These are phyloP conservation scores for Celastrina argiolus DNA, from an alignment of 2,888 invertebrate genomes.

Conservation along the genomic window DNA sequence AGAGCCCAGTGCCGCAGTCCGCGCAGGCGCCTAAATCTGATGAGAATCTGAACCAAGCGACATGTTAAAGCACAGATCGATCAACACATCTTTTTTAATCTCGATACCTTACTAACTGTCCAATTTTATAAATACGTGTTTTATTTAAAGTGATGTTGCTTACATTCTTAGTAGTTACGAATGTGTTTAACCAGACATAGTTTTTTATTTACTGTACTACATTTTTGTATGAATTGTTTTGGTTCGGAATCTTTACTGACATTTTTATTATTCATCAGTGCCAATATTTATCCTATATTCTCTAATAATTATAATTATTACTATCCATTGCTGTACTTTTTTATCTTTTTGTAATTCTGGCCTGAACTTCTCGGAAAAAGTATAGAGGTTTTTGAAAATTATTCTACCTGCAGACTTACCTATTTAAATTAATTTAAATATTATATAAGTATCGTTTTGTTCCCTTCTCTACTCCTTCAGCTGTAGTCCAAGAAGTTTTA, in stretches of 20 bases:
- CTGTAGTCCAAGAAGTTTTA: neutral
- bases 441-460: neutral
- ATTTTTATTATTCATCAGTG: slow-evolving; percentile 21
- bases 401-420: neutral
- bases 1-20: slow-evolving; percentile 84
- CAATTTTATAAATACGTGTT: slow-evolving; percentile 50
- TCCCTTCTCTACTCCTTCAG: neutral
- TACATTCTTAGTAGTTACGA: slow-evolving; percentile 41
- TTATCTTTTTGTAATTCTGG: neutral
- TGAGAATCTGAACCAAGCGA: slow-evolving; percentile 85
- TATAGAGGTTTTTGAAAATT: neutral
- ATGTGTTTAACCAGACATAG: neutral
- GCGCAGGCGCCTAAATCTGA: slow-evolving; percentile 81
- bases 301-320: neutral
- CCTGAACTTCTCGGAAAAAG: neutral
- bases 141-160: slow-evolving; percentile 51
- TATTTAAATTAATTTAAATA: neutral
- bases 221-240: neutral
- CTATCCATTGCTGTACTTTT: neutral
- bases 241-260: neutral
- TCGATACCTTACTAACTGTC: slow-evolving; percentile 45
- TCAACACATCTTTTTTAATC: slow-evolving; percentile 13
- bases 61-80: slow-evolving; percentile 59
- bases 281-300: slow-evolving; percentile 22
- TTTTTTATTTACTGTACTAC: neutral